phyloP scores from a whole-genome alignment of 2,888 invertebrate species.

The Machimus rusticus region DNA sequence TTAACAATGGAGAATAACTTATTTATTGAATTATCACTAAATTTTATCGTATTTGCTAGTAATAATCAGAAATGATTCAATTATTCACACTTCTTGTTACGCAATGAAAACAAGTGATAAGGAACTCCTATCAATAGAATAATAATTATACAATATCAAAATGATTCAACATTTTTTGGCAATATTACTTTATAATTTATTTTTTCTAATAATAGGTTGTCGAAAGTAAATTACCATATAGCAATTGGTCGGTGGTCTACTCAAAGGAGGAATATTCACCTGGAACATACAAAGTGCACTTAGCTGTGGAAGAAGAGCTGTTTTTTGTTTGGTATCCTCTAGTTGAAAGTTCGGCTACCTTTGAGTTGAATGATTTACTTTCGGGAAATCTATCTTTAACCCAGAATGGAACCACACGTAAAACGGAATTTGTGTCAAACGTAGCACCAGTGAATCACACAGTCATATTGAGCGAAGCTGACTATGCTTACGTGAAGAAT shows the following conservation, averaged over 20 bases:
- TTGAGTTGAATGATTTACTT: constrained; percentile 68
- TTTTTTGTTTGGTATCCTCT: constrained; percentile 47
- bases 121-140: not conserved
- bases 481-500: constrained; percentile 67
- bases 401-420: constrained; percentile 69
- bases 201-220: constrained; percentile 54
- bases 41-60: no score
- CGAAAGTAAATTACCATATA: constrained; percentile 64
- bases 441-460: constrained; percentile 67
- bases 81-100: no score
- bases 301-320: constrained; percentile 62
- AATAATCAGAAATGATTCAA: no score
- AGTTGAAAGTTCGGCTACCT: constrained; percentile 60
- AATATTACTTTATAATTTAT: not conserved
- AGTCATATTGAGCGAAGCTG: constrained; percentile 69
- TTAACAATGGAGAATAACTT: no score
- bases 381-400: constrained; percentile 72
- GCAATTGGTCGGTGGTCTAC: constrained; percentile 72
- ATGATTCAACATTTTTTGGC: not conserved
- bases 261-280: constrained; percentile 65
- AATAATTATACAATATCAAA: not conserved
- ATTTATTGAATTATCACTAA: no score
- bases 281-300: constrained; percentile 69
- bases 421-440: constrained; percentile 71
- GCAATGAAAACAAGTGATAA: not conserved